These are phyloP conservation scores for Glaucomys volans DNA, from an alignment of 2,113 vertebrate genomes.

Conservation along the genomic window DNA sequence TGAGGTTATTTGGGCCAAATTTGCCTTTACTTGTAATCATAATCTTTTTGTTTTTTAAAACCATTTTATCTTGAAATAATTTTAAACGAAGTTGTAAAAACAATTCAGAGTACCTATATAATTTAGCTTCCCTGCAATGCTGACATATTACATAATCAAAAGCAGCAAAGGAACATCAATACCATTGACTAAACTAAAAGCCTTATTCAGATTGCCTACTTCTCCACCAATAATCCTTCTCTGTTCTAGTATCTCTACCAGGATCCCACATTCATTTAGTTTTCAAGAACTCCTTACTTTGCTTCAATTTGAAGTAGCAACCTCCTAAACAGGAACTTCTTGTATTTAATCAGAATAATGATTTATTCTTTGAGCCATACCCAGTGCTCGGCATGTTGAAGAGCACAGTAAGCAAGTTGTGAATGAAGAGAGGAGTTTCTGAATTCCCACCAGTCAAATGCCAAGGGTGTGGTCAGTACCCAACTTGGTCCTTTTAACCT, in stretches of 20 bases:
- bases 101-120: neutral
- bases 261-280: neutral
- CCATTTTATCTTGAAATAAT: neutral
- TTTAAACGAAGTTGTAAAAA: neutral
- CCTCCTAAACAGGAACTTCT: neutral
- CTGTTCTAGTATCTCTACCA: neutral
- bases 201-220: neutral
- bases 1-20: neutral
- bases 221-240: neutral
- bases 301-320: neutral
- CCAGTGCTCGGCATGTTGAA: neutral
- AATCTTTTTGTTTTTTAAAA: neutral
- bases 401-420: neutral
- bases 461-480: neutral
- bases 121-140: neutral
- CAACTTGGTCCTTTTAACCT: neutral
- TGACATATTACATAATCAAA: neutral
- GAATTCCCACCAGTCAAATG: neutral
- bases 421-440: neutral
- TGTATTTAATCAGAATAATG: slow-evolving; percentile 11
- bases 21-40: neutral
- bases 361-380: neutral
- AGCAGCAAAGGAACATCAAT: neutral
- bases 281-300: neutral
- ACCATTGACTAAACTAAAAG: neutral